Conservation (phyloP, 2,113 vertebrate genomes). For the Burhinus oedicnemus region DNA sequence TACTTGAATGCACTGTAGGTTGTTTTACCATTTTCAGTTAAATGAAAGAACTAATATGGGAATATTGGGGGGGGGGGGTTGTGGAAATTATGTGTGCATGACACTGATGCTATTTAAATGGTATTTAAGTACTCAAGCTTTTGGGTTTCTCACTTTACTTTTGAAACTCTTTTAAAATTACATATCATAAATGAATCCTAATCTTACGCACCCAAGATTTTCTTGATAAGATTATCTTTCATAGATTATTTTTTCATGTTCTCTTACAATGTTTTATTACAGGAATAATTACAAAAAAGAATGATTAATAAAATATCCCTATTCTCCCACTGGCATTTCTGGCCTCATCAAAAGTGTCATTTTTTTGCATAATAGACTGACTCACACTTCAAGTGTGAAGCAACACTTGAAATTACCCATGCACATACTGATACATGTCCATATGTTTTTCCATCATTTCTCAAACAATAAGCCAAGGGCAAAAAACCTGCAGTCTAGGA, state of each 20-base stretch:
- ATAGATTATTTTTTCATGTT: not conserved
- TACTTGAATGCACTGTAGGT: not conserved
- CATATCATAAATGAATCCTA: not conserved
- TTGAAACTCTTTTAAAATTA: not conserved
- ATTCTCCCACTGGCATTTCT: slow-evolving; percentile 40
- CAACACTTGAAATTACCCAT: slow-evolving; percentile 62
- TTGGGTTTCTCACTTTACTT: not conserved
- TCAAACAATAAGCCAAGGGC: slow-evolving; percentile 41
- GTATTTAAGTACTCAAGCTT: not conserved
- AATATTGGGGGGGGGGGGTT: not conserved
- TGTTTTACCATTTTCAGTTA: not conserved
- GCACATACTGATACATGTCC: slow-evolving; percentile 44
- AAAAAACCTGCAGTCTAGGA: not conserved
- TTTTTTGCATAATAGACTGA: slow-evolving; percentile 58
- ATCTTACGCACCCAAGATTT: not conserved
- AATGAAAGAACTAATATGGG: not conserved
- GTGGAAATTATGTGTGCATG: no score
- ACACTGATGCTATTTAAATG: not conserved
- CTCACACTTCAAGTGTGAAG: slow-evolving; percentile 65
- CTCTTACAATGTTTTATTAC: not conserved
- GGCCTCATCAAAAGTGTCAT: slow-evolving; percentile 39
- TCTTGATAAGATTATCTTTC: not conserved
- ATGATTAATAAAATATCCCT: slow-evolving; percentile 38
- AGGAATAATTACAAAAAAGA: not conserved
- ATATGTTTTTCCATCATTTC: slow-evolving; percentile 59